Percentiles rank a stretch among this genome's conserved stretches.
Conservation (phyloP, 2,797 vertebrate genomes). For the Cyclura pinguis region DNA sequence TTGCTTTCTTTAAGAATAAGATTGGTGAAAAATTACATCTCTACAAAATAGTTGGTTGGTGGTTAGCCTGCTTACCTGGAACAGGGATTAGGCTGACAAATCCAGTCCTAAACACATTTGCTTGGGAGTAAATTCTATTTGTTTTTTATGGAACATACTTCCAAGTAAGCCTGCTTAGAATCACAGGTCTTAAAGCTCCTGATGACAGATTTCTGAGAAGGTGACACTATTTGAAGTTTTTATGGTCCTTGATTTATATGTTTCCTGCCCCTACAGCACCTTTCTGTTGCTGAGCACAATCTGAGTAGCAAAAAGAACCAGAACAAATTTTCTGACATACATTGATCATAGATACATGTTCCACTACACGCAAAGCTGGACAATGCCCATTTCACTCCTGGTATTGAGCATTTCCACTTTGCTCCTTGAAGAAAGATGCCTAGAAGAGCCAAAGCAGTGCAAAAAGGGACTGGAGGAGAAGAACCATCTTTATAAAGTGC, state of each 20-base stretch:
- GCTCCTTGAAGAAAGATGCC: slow-evolving; percentile 66
- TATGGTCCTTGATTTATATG: background rate
- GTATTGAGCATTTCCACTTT: slow-evolving; percentile 49
- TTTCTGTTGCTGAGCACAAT: background rate
- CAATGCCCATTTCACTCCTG: slow-evolving; percentile 31
- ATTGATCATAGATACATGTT: slow-evolving; percentile 13
- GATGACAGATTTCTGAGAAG: background rate
- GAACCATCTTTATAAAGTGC: slow-evolving; percentile 69
- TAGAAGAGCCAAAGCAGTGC: slow-evolving; percentile 72
- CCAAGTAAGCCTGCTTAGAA: background rate
- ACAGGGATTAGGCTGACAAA: background rate
- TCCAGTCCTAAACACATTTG: background rate
- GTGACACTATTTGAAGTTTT: background rate
- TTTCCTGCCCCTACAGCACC: background rate
- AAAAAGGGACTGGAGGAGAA: slow-evolving; percentile 74
- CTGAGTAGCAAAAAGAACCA: background rate
- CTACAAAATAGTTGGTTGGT: background rate
- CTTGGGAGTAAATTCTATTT: background rate
- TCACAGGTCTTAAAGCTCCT: background rate
- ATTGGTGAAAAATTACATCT: background rate
- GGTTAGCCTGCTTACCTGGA: background rate
- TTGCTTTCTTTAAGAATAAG: too few species aligned
- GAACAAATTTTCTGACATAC: slow-evolving; percentile 27
- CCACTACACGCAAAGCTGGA: slow-evolving; percentile 30
- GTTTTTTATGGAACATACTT: background rate